A percentile compares a stretch with the other conserved stretches of the same genome.
These are phyloP conservation scores for Antennarius striatus DNA, from an alignment of 2,113 vertebrate genomes.

Conservation along the genomic window DNA sequence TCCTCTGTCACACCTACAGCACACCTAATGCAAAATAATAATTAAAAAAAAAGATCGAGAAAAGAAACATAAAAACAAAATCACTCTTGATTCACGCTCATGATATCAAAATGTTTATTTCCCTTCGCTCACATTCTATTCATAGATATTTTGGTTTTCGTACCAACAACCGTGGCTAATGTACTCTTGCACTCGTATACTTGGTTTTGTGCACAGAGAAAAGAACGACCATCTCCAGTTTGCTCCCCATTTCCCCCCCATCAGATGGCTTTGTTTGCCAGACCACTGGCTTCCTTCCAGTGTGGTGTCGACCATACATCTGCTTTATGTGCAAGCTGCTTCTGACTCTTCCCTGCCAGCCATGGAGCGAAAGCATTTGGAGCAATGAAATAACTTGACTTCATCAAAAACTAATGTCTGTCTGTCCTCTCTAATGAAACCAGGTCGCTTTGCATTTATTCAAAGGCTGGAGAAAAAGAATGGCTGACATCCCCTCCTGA, in stretches of 20 bases:
- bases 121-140: not conserved
- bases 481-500: conserved; percentile 15
- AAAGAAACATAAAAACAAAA: not conserved
- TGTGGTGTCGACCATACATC: conserved; percentile 34
- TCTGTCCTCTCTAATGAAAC: conserved; percentile 42
- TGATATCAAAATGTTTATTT: no score
- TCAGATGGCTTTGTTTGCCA: conserved; percentile 35
- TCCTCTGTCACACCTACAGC: no score
- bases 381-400: conserved; percentile 34
- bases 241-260: not conserved
- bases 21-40: no score
- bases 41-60: no score
- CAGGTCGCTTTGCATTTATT: conserved; percentile 25
- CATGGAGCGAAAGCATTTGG: conserved; percentile 39
- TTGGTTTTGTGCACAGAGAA: not conserved
- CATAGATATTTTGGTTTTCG: not conserved
- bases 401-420: conserved; percentile 37
- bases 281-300: conserved; percentile 38
- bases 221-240: not conserved
- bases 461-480: conserved; percentile 14
- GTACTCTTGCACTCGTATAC: not conserved
- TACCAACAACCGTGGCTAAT: not conserved
- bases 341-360: conserved; percentile 23
- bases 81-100: not conserved
- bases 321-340: conserved; percentile 50